These are phyloP conservation scores for Thalpophila matura DNA, from an alignment of 2,888 invertebrate species.

Conservation along the genomic window DNA sequence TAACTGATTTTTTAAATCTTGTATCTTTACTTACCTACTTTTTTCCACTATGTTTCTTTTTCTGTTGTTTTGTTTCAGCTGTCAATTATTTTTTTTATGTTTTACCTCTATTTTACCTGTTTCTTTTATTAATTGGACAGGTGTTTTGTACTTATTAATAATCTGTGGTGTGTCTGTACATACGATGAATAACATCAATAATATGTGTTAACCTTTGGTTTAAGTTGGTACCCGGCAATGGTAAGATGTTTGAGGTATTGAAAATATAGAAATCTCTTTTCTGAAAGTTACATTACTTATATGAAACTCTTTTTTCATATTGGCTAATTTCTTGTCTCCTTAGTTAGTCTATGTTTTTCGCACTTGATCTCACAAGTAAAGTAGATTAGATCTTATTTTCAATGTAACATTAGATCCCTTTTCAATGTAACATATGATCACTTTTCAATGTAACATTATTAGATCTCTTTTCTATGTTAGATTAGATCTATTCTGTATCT, in stretches of 20 bases:
- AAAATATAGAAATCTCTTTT: background rate
- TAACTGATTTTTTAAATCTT: conserved; percentile 1
- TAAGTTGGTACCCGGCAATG: background rate
- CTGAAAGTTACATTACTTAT: too few species aligned
- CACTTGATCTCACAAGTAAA: too few species aligned
- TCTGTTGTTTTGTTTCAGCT: conserved; percentile 1
- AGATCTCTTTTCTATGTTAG: too few species aligned
- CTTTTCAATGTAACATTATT: too few species aligned
- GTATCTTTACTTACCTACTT: background rate
- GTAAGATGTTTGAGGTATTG: conserved; percentile 1
- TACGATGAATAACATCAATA: background rate
- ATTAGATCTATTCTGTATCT: background rate
- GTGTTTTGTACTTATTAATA: conserved; percentile 10
- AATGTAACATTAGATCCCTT: too few species aligned
- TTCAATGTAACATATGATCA: too few species aligned
- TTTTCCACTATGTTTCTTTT: background rate
- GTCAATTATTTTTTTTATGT: background rate
- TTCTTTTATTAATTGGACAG: background rate
- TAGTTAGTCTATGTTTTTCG: too few species aligned
- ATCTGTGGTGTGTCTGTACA: conserved; percentile 23
- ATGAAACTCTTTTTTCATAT: too few species aligned
- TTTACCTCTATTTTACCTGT: background rate
- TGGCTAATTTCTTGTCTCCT: too few species aligned
- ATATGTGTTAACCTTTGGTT: conserved; percentile 6
- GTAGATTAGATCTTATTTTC: too few species aligned